Conservation (phyloP, 2,797 vertebrate genomes). For the Champsocephalus esox region DNA sequence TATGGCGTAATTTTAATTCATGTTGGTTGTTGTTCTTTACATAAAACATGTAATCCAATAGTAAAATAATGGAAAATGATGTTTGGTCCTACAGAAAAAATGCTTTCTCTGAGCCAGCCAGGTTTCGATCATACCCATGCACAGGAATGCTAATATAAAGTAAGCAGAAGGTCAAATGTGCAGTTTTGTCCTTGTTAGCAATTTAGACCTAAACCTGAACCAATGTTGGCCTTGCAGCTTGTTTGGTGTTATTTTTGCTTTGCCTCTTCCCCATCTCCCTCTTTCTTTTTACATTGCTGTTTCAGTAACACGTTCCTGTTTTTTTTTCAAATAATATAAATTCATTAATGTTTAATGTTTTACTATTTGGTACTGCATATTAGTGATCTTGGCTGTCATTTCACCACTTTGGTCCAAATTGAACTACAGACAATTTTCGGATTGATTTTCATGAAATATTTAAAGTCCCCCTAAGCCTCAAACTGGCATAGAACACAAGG, state of each 20-base stretch:
- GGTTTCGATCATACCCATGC: not conserved
- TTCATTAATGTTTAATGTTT: no score
- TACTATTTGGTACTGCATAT: not conserved
- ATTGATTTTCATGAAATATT: not conserved
- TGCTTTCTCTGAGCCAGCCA: not conserved
- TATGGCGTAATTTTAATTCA: no score
- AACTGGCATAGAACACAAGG: not conserved
- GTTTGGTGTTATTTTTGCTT: conserved; percentile 1
- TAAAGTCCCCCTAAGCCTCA: not conserved
- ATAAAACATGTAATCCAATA: not conserved
- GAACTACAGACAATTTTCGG: not conserved
- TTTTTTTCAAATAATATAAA: no score
- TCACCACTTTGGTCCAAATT: not conserved
- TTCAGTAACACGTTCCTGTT: no score
- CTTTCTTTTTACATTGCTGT: not conserved
- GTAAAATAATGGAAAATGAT: not conserved
- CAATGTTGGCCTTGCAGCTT: not conserved
- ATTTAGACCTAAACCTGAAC: not conserved
- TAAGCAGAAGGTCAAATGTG: not conserved
- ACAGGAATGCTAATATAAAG: not conserved
- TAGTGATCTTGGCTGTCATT: not conserved
- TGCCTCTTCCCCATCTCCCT: not conserved
- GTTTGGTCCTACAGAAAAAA: not conserved
- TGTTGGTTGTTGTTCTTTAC: no score
- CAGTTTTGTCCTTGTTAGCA: not conserved